Evolutionary conservation across 2,797 vertebrate species (phyloP), one percentile per base, ranked within the genome.

Genomic region (Tiaroga cobitis): DNA sequence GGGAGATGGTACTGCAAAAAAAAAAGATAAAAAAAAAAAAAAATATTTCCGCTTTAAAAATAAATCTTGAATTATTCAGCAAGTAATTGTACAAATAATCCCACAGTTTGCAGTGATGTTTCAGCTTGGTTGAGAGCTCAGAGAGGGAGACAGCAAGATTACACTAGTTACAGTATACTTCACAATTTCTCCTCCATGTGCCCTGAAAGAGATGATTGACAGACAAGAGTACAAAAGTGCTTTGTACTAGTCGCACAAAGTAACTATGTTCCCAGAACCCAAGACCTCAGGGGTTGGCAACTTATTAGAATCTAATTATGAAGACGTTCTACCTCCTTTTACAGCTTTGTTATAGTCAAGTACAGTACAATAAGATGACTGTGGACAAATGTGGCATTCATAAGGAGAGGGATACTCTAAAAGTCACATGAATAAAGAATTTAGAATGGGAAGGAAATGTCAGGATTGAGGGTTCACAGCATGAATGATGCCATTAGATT

Each of bases 281-380:
- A 81, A 54, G 85, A 88, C 87, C 61, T 18, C 82, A 89, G 81
- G 43, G 78, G 87, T 51, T 86, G 90, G 88, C 75, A 70, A 85
- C 86, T 88, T 86, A 89, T 89, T 87, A 85, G 15, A 41, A 90
- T 89, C 92, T 91, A 84, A 90, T 93, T 87, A 92, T 91, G 86
- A 86, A 74, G 39, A 80, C 3, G 8, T 18, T 41, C 76, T 79
- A 5, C 37, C 24, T 76, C 74, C 9, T 74, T 74, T 76, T 56
- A 37, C 49, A 76, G 32, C 49, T 9, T 5, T 39, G 51, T 59
- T 78, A 26, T 26, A 78, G 19, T 61, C 68, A 43, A 73, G 77
- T 61, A 46, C 34, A 69, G 16, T 34, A 76, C 79, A 85, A 56
- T n/a, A 65, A 32, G 18, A 78, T 49, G 43, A 78, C 82, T 49